Evolutionary conservation across 2,888 invertebrate genomes (phyloP), one percentile per base, ranked within the genome.

Genomic region (Pemphredon lugubris): DNA sequence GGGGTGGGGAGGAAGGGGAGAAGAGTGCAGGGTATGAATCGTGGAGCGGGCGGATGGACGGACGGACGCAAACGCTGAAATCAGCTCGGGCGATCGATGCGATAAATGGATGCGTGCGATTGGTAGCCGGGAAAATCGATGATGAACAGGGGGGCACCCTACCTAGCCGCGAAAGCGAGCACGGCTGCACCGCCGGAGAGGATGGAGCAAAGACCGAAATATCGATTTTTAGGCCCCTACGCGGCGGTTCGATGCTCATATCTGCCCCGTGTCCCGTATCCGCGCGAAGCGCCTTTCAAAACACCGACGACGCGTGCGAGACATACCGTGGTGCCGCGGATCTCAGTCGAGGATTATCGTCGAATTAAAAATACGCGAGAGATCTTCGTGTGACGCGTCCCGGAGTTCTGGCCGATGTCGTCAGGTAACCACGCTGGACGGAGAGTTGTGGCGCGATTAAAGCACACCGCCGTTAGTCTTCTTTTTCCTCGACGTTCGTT

Each of bases 31-130:
- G 63, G 63, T 48, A 70, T 76, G 75, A 76, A 81, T 78, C 78
- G 80, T 66, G 71, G 73, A 75, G 74, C 73, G 72, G 73, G 82
- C 77, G 82, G 83, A 84, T 79, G 78, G 84, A 83, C 75, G 81
- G 79, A 83, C 82, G 79, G 84, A 85, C 87, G 88, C 87, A 87
- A 86, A 88, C 84, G 87, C 86, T 86, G 86, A 88, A 88, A 88
- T 88, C 88, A 87, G 89, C 87, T 87, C 87, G 84, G 83, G 85
- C 91, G 92, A 93, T 94, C 94, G 94, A 94, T 94, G 92, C 92
- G 93, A 94, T 94, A 94, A 93, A 94, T 92, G 93, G 92, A 93
- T 93, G 92, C 92, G 92, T 93, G 93, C 92, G 93, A 93, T 94
- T 92, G 92, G 92, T 91, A 88, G 89, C 84, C 86, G 84, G 83